Conservation (phyloP, 64 coral and sea anemone genomes). For the Actinia tenebrosa region DNA sequence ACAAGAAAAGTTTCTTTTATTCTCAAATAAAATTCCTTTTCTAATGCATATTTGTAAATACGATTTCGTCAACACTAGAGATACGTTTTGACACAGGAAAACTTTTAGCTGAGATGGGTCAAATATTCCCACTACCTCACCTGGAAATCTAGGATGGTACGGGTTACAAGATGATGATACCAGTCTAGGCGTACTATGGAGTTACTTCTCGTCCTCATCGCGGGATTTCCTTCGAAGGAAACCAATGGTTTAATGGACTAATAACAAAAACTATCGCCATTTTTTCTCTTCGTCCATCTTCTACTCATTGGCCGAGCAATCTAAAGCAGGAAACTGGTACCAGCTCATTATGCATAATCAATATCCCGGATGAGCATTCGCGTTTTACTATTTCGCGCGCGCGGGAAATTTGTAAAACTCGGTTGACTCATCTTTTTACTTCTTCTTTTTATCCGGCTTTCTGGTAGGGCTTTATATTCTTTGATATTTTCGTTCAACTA, state of each 20-base stretch:
- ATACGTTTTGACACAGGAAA: background rate
- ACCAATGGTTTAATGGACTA: background rate
- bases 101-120: background rate
- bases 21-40: background rate
- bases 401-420: background rate
- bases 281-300: background rate
- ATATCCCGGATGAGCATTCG: slow-evolving; percentile 15
- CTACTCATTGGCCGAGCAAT: background rate
- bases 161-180: slow-evolving; percentile 83
- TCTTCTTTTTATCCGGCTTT: background rate
- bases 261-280: slow-evolving; percentile 6
- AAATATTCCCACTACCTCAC: slow-evolving; percentile 20
- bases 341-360: background rate
- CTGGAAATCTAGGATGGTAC: slow-evolving; percentile 91
- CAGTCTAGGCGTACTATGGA: slow-evolving; percentile 86
- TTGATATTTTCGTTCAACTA: background rate
- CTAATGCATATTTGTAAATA: background rate
- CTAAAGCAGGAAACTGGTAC: background rate
- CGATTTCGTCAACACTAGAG: background rate
- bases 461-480: too few species aligned
- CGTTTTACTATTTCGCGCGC: background rate
- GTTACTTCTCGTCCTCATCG: slow-evolving; percentile 89
- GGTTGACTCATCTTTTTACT: background rate
- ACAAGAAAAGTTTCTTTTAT: background rate
- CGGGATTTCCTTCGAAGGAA: background rate